These are phyloP conservation scores for Polietes domitor DNA, from an alignment of 2,888 invertebrate genomes.

Conservation along the genomic window DNA sequence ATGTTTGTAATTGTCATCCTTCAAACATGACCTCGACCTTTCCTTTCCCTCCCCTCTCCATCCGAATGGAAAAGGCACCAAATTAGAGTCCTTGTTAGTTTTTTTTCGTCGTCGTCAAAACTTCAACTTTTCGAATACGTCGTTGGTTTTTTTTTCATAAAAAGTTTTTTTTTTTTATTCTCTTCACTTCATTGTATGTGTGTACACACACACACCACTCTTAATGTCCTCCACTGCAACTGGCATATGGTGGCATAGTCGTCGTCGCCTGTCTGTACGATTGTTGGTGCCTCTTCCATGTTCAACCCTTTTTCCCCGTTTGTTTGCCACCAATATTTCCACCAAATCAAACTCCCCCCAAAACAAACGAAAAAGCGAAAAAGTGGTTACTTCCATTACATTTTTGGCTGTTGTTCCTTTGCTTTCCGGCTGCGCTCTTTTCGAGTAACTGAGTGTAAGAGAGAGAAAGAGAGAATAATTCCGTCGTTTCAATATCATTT, in stretches of 20 bases:
- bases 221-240: background rate
- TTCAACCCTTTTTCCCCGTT: conserved; percentile 18
- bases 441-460: background rate
- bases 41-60: background rate
- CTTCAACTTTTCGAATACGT: conserved; percentile 13
- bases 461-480: background rate
- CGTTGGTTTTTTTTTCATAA: background rate
- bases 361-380: background rate
- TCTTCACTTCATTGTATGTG: background rate
- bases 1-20: background rate
- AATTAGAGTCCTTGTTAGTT: conserved; percentile 31
- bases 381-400: conserved; percentile 7
- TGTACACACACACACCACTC: background rate
- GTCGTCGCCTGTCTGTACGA: background rate
- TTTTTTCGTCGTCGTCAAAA: conserved; percentile 10
- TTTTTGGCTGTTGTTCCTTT: background rate
- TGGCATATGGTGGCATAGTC: conserved; percentile 11
- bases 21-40: conserved; percentile 35
- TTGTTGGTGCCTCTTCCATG: background rate
- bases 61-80: background rate
- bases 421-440: background rate
- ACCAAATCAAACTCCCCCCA: background rate
- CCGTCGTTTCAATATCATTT: conserved; percentile 34
- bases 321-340: background rate
- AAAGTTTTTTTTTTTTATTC: background rate